Evolutionary conservation across 1,140 invertebrate genomes (phyloP), one percentile per base, ranked within the genome.

Genomic region (Camponotus floridanus): DNA sequence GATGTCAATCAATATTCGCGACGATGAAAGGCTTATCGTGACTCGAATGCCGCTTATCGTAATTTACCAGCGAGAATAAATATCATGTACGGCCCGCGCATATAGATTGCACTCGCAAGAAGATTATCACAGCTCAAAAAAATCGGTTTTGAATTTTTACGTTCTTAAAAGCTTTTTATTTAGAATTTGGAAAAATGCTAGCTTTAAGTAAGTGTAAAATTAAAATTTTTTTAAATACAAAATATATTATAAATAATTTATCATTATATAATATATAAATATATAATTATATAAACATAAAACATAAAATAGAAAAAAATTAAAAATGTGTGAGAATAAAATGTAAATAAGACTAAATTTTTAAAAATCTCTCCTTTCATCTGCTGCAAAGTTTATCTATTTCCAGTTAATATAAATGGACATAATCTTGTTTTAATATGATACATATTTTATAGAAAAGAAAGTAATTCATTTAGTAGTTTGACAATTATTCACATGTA

Each of bases 1-100:
- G 39, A 83, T 83, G 79, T 83, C 79, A 83, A 81, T 83, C 79
- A 83, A 83, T 83, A 83, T 64, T 48, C 79, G 79, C n/a, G 79
- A 74, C 39, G 79, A 81, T 81, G 55, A 57, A 59, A 74, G 26
- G 68, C 39, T 83, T 83, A 83, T 83, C 79, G 79, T 48, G 21
- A 42, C 55, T 83, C 68, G 79, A 83, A 68, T 74, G 55, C 11
- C 68, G 68, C 79, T 83, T 83, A 83, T 83, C 79, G 79, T 83
- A 83, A 83, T 83, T 83, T 57, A 83, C 79, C 79, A 62, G 55
- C 39, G 68, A 74, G 39, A 83, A 83, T 83, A 83, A 83, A 83
- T 70, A 83, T 83, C 39, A 61, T 11, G 0, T 18, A 51, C 4
- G 67, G 13, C 51, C 26, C 67, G 21, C 55, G 51, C 39, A 39